phyloP scores from a whole-genome alignment of 2,888 invertebrate species.

The Palloptera scutellata region DNA sequence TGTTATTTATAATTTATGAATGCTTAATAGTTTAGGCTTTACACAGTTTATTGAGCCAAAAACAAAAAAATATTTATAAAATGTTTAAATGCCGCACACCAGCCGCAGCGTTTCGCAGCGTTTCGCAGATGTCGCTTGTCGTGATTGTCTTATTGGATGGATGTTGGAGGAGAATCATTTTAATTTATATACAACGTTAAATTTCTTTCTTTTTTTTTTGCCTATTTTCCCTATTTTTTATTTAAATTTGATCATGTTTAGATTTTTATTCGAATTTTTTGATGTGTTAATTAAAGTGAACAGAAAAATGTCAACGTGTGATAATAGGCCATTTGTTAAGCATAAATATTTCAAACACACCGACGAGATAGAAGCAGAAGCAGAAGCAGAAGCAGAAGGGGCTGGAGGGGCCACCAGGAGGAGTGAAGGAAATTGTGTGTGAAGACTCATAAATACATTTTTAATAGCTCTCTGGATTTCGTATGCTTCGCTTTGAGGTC shows the following conservation, averaged over 20 bases:
- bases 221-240: conserved; percentile 13
- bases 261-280: conserved; percentile 21
- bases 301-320: conserved; percentile 22
- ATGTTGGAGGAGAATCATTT: conserved; percentile 5
- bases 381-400: not conserved
- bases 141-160: not conserved
- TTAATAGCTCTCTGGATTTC: too few relatives aligned
- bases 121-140: conserved; percentile 1
- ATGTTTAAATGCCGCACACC: too few relatives aligned
- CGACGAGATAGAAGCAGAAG: not conserved
- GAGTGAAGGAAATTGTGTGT: conserved; percentile 3
- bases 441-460: not conserved
- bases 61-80: too few relatives aligned
- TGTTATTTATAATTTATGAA: conserved; percentile 25
- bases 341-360: conserved; percentile 18
- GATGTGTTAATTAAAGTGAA: conserved; percentile 23
- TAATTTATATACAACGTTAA: not conserved
- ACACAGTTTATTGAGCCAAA: conserved; percentile 4
- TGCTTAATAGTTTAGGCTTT: conserved; percentile 22
- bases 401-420: not conserved
- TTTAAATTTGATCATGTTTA: conserved; percentile 23
- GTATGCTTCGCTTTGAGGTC: too few relatives aligned
- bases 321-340: conserved; percentile 26
- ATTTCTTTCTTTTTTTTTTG: not conserved
- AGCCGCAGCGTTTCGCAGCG: too few relatives aligned